Evolutionary conservation across 2,113 vertebrate species (phyloP).

Genomic region (Australoheros scitulus): DNA sequence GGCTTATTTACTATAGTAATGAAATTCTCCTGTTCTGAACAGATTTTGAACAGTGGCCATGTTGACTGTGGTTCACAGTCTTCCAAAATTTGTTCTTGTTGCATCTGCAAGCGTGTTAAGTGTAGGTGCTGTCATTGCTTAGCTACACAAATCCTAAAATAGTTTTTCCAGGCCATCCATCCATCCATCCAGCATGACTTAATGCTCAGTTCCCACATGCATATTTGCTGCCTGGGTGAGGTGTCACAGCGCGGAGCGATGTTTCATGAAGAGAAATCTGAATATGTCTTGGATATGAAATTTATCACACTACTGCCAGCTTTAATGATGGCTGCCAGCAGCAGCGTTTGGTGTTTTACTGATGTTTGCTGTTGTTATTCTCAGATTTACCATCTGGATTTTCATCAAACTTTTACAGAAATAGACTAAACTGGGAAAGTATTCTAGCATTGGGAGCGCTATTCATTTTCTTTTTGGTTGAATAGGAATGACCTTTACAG

Average conservation of each 20-base stretch:
- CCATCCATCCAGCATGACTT: slow-evolving; percentile 14
- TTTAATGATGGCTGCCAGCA: slow-evolving; percentile 29
- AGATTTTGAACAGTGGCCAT: slow-evolving; percentile 27
- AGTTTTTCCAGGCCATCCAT: neutral
- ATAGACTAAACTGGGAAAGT: slow-evolving; percentile 10
- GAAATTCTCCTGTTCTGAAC: slow-evolving; percentile 39
- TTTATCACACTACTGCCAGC: neutral
- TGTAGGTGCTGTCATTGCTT: slow-evolving; percentile 2
- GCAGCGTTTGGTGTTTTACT: neutral
- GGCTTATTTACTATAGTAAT: slow-evolving; percentile 52
- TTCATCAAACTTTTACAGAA: neutral
- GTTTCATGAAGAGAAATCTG: slow-evolving; percentile 7
- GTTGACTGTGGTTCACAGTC: slow-evolving; percentile 11
- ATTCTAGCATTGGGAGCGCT: neutral
- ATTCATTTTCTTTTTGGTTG: neutral
- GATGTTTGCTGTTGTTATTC: neutral
- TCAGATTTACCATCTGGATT: neutral
- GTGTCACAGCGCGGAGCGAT: neutral
- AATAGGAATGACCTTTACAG: neutral
- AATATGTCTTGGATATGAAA: slow-evolving; percentile 18
- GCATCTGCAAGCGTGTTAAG: neutral
- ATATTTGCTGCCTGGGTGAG: slow-evolving; percentile 8
- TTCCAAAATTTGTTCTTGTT: slow-evolving; percentile 26
- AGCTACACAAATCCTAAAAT: slow-evolving; percentile 7
- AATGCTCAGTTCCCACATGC: neutral